Base-by-base conservation (phyloP, 2,888 invertebrate species). In the Hetaerina titia region DNA sequence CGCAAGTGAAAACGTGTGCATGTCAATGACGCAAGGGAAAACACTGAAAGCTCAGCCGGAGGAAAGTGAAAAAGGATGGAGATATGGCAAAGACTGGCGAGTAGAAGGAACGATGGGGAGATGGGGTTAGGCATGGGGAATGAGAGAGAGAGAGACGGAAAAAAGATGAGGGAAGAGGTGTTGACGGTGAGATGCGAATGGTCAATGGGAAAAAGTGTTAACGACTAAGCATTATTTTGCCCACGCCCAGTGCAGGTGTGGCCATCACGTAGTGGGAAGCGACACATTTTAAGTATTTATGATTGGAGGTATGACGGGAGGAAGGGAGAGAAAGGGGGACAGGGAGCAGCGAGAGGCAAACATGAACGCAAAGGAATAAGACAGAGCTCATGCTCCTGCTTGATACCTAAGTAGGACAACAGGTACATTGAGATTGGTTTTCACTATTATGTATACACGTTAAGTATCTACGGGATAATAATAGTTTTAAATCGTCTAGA, bases 251-350 rank as follows among this genome's bases (percentile, higher is more conserved):
- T 22, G 64, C 88, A 88, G 69, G 64, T 88, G 89, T 88, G 94
- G 89, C 95, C 89, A 94, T 89, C 74, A 69, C 69, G 90, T 87
- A 81, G 56, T 57, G 81, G 25, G 87, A 95, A 95, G 95, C 95
- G 95, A 95, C 95, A 95, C 95, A 95, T 63, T 94, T 63, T 89
- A 63, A 74, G 92, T 74, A 92, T 92, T 92, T 92, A 74, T 74
- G 95, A 87, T 95, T 56, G 95, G 87, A 58, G 94, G 95, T 95
- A 95, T 95, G 95, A 95, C 95, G 95, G 95, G 95, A 94, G 88
- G 95, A 95, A 95, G 94, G 95, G 95, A 95, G 95, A 95, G 94
- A 95, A 89, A 95, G 95, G 95, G 95, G 95, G 94, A 94, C 31
- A 64, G 63, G 45, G 60, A 22, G 74, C 19, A 19, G 57, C 25